These are phyloP conservation scores for Agrilus planipennis DNA, from an alignment of 1,140 invertebrate genomes.

Conservation along the genomic window DNA sequence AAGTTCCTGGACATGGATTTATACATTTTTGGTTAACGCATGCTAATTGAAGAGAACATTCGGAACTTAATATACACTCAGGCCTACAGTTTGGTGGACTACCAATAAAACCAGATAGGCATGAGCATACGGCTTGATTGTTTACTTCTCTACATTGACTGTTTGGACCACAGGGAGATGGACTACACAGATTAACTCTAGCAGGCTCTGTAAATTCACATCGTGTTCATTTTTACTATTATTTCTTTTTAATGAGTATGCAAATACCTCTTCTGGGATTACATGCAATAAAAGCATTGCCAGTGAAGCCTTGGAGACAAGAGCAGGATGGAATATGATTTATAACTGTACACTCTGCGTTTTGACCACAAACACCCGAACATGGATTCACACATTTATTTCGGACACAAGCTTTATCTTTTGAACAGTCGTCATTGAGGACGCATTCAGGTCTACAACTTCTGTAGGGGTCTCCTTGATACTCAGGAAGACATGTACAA, in stretches of 20 bases:
- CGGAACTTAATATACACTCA: slow-evolving; percentile 55
- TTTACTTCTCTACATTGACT: slow-evolving; percentile 49
- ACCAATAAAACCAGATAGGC: slow-evolving; percentile 50
- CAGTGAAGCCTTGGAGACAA: slow-evolving; percentile 48
- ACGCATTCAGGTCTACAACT: slow-evolving; percentile 60
- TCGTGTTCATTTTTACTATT: slow-evolving; percentile 19
- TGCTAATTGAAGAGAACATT: slow-evolving; percentile 51
- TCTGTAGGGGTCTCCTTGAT: slow-evolving; percentile 54
- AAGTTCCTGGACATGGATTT: slow-evolving; percentile 62
- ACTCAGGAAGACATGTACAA: slow-evolving; percentile 52
- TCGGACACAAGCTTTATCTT: slow-evolving; percentile 51
- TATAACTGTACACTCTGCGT: slow-evolving; percentile 53
- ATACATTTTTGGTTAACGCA: slow-evolving; percentile 61
- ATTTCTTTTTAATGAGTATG: slow-evolving; percentile 2
- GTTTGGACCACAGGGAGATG: slow-evolving; percentile 53
- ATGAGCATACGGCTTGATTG: slow-evolving; percentile 53
- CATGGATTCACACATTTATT: slow-evolving; percentile 63
- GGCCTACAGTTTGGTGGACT: slow-evolving; percentile 55
- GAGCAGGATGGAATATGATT: slow-evolving; percentile 59
- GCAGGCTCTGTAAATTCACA: slow-evolving; percentile 11
- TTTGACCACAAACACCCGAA: slow-evolving; percentile 50
- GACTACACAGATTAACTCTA: slow-evolving; percentile 45
- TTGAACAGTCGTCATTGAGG: slow-evolving; percentile 52
- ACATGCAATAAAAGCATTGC: slow-evolving; percentile 53
- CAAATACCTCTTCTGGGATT: slow-evolving; percentile 40